These are phyloP conservation scores for Phyllotreta striolata DNA, from an alignment of 2,888 invertebrate genomes.

Conservation along the genomic window DNA sequence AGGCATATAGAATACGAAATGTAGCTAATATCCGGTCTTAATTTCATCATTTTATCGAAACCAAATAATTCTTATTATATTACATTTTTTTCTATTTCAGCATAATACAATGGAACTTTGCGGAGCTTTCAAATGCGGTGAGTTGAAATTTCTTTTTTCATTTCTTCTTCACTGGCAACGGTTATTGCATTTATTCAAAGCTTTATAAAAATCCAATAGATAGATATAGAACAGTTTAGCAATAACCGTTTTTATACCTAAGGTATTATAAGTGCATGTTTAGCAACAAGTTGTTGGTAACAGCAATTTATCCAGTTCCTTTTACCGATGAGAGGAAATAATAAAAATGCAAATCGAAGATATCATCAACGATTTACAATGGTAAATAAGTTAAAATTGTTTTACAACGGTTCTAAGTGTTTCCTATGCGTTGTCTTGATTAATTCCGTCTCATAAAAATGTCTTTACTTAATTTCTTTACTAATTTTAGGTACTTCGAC, in stretches of 20 bases:
- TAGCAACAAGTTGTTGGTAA: slow-evolving; percentile 16
- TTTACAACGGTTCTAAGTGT: too few species aligned
- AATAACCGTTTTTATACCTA: not conserved
- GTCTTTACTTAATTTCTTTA: slow-evolving; percentile 7
- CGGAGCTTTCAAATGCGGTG: slow-evolving; percentile 25
- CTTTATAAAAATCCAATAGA: slow-evolving; percentile 6
- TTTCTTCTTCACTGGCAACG: not conserved
- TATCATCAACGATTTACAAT: slow-evolving; percentile 18
- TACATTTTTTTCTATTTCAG: slow-evolving; percentile 20
- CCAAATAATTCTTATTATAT: not conserved
- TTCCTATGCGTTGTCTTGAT: not conserved
- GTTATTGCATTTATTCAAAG: not conserved
- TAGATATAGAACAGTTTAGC: slow-evolving; percentile 5
- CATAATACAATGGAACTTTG: slow-evolving; percentile 24
- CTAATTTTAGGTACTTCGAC: slow-evolving; percentile 54
- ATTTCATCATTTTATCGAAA: not conserved
- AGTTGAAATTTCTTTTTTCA: slow-evolving; percentile 15
- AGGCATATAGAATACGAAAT: too few species aligned
- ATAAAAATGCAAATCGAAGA: slow-evolving; percentile 20
- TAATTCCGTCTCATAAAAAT: slow-evolving; percentile 1
- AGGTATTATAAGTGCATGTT: too few species aligned
- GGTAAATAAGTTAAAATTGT: slow-evolving; percentile 16
- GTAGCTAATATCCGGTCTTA: too few species aligned
- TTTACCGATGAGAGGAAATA: slow-evolving; percentile 23
- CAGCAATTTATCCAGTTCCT: slow-evolving; percentile 21